Evolutionary conservation across 2,888 invertebrate species (phyloP), one percentile per base, ranked within the genome.

Genomic region (Hirtodrosophila histrioides): DNA sequence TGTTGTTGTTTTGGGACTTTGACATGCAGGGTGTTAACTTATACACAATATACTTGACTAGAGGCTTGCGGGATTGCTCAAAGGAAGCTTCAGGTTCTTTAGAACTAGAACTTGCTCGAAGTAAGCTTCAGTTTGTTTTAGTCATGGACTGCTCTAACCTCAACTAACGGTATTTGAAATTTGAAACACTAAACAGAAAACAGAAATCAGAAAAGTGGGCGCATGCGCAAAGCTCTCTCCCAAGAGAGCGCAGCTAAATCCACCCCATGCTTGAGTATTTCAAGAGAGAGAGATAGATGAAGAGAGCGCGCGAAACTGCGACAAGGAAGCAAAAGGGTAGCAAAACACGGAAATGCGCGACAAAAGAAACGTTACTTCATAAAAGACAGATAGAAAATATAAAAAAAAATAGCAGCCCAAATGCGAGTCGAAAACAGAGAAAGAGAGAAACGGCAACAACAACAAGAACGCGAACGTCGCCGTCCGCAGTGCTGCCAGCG

Each of bases 261-360:
- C 17, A 73, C 68, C 74, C 43, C 33, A 36, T 3, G 9, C 44
- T 46, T 12, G 50, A 12, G 45, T 17, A 33, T 35, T 43, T 29
- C 9, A 23, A 17, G 43, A 45, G 24, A 62, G 46, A 57, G 50
- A 40, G 31, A 36, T 12, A 37, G 50, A 45, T 55, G 31, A 61
- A 29, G 62, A 33, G 37, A 35, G 51, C 37, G 23, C 6, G 40
- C 31, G 29, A 44, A 53, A 33, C 11, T 41, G 58, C 33, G 64
- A 64, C 51, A 54, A 78, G 75, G 71, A 86, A 75, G 71, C 82
- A 66, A 86, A 88, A 81, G 84, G 75, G 85, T 88, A 78, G 79
- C 80, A 67, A 76, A 83, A 88, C 84, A 84, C 85, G 84, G 88
- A 85, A 85, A 76, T 84, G 82, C 65, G 83, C 73, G 66, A 66